Conservation (phyloP, 2,888 invertebrate genomes). For the Polylopha cassiicola region DNA sequence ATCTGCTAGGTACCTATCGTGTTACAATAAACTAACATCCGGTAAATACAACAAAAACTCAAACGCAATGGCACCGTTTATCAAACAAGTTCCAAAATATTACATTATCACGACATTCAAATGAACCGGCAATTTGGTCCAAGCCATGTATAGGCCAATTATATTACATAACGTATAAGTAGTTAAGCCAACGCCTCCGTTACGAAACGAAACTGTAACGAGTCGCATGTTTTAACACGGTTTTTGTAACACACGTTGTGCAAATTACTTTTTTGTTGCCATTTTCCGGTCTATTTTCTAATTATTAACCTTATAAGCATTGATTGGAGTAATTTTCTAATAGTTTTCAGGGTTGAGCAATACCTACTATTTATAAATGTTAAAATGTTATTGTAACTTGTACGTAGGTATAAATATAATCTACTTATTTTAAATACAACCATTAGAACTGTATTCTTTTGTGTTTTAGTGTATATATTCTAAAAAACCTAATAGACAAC, state of each 20-base stretch:
- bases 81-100: constrained; percentile 12
- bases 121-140: neutral
- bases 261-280: constrained; percentile 26
- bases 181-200: constrained; percentile 27
- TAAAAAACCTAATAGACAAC: too few species aligned
- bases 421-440: too few species aligned
- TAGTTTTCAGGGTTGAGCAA: too few species aligned
- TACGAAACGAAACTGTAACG: constrained; percentile 34
- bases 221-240: constrained; percentile 41
- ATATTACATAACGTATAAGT: constrained; percentile 24
- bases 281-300: constrained; percentile 21
- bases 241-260: constrained; percentile 37
- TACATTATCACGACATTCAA: constrained; percentile 8
- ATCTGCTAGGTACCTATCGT: too few species aligned
- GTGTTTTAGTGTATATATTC: too few species aligned
- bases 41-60: too few species aligned
- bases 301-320: constrained; percentile 8
- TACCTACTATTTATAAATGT: too few species aligned
- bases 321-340: constrained; percentile 13
- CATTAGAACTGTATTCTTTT: too few species aligned
- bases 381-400: too few species aligned
- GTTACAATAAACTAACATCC: too few species aligned
- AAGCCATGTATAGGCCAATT: constrained; percentile 9
- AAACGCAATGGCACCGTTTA: too few species aligned
- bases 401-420: too few species aligned